These are phyloP conservation scores for Emys orbicularis DNA, from an alignment of 2,797 vertebrate genomes.

Conservation along the genomic window DNA sequence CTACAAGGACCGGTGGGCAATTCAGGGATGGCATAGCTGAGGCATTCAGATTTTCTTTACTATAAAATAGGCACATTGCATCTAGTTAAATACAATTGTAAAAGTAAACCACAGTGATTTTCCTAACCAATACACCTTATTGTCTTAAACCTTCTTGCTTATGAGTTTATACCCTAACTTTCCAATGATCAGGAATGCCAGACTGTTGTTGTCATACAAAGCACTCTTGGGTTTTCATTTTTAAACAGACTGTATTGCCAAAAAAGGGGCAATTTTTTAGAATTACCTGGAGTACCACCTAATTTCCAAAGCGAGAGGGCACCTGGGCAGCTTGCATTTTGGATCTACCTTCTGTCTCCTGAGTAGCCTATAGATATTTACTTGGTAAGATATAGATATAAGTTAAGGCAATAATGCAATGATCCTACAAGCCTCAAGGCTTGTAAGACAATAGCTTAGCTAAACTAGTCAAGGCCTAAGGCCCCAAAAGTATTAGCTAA, in stretches of 20 bases:
- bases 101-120: not conserved
- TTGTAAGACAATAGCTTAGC: not conserved
- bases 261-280: not conserved
- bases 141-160: not conserved
- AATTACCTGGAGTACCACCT: not conserved
- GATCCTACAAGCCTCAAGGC: not conserved
- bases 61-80: not conserved
- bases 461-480: not conserved
- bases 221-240: not conserved
- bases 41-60: not conserved
- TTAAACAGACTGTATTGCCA: not conserved
- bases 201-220: not conserved
- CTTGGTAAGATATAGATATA: not conserved
- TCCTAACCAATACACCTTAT: accelerated
- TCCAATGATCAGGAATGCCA: not conserved
- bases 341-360: not conserved
- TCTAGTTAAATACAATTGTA: accelerated
- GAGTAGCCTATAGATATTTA: not conserved
- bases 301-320: not conserved
- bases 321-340: no score
- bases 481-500: not conserved
- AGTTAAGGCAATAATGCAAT: not conserved
- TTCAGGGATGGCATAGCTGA: not conserved
- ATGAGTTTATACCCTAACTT: accelerated
- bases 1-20: not conserved